Evolutionary conservation across 2,113 vertebrate genomes (phyloP), one percentile per base, ranked within the genome.

Genomic region (Zootoca vivipara): DNA sequence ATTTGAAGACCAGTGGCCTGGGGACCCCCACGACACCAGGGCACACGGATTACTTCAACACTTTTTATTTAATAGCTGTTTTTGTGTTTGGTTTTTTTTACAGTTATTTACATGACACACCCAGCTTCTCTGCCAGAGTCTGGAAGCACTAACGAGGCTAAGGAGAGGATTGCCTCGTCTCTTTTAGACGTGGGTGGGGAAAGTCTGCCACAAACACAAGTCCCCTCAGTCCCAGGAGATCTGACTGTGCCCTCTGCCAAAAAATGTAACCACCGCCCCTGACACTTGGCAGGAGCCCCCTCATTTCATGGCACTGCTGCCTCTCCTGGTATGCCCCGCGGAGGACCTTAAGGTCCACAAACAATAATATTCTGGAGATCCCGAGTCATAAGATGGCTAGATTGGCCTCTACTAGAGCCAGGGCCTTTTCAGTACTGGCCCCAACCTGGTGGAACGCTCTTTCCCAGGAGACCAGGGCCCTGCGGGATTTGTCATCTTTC

Each of bases 71-170:
- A 20, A 85, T 15, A 74, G 83, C 12, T 2, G 2, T 40, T 3
- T 22, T 4, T 83, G 18, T 20, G 58, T 62, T 20, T 20, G 58
- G 18, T 20, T 62, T 40, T 78, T 75, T 78, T 78, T 86, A 86
- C 85, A 86, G 62, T 78, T 86, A 86, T 78, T 46, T 86, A 86
- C 85, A 86, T n/a, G 8, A 78, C 33, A n/a, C 33, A 30, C 58
- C 74, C 62, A 67, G 62, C 28, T 52, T 9, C 74, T 65, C 73
- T 65, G 73, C 26, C 58, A 42, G 26, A 38, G 13, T 38, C 84
- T 77, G 52, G 74, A 64, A 85, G 84, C 74, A 65, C 84, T 70
- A 83, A 65, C 10, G 35, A 20, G 58, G 33, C n/a, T 7, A 26
- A 10, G 12, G 83, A 65, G 38, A 28, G 24, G 74, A 28, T 6